Conservation (phyloP, 37 sponge, comb jelly and placozoan genomes). For the Corticium candelabrum region DNA sequence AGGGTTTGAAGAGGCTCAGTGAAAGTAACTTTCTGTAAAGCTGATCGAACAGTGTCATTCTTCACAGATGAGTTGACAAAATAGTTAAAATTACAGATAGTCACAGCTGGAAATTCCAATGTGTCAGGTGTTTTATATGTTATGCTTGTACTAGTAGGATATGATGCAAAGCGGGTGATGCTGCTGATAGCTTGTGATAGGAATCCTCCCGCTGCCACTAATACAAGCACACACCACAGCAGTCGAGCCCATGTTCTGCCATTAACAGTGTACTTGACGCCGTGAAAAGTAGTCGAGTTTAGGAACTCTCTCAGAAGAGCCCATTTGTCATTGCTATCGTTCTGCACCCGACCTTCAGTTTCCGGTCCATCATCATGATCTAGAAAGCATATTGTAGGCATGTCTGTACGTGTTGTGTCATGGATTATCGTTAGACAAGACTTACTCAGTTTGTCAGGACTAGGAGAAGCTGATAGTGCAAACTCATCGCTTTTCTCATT, state of each 20-base stretch:
- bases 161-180: neutral
- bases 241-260: neutral
- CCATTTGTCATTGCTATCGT: no score
- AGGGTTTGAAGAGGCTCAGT: neutral
- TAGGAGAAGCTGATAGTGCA: no score
- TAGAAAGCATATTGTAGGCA: no score
- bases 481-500: no score
- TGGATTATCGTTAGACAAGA: no score
- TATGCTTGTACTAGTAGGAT: neutral
- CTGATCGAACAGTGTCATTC: neutral
- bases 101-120: neutral
- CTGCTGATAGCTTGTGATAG: neutral
- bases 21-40: neutral
- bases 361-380: no score
- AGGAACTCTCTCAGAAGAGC: no score
- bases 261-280: neutral
- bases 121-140: neutral
- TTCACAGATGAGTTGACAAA: neutral
- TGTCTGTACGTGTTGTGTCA: no score
- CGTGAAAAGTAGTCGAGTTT: neutral
- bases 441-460: no score
- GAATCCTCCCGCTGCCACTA: neutral
- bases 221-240: neutral
- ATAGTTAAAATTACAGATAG: neutral
- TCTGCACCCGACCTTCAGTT: no score